Percentiles rank a stretch among this genome's conserved stretches.
Conservation (phyloP, 2,797 vertebrate species). For the Liparis tanakae region DNA sequence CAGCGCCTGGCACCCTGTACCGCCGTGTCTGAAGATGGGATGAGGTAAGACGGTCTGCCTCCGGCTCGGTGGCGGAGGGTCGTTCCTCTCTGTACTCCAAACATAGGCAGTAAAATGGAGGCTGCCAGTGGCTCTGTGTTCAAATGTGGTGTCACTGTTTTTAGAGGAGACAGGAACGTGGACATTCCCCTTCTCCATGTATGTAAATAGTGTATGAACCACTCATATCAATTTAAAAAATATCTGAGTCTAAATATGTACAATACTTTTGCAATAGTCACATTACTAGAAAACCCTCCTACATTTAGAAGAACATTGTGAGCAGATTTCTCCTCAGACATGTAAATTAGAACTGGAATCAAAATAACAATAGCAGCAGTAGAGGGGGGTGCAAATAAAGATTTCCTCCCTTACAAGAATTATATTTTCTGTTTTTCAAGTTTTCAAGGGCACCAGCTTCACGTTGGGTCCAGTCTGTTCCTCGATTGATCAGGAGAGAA, state of each 20-base stretch:
- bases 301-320: constrained; percentile 52
- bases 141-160: constrained; percentile 46
- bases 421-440: constrained; percentile 64
- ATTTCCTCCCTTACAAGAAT: constrained; percentile 56
- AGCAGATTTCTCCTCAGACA: constrained; percentile 42
- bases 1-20: constrained; percentile 37
- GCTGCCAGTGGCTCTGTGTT: constrained; percentile 65
- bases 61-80: constrained; percentile 39
- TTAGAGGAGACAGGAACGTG: constrained; percentile 23
- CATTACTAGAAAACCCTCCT: constrained; percentile 14
- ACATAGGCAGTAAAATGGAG: constrained; percentile 56
- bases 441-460: constrained; percentile 65
- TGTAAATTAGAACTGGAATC: constrained; percentile 49
- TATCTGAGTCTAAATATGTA: constrained; percentile 66
- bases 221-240: constrained; percentile 61
- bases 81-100: constrained; percentile 34
- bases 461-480: constrained; percentile 53
- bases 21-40: constrained; percentile 13
- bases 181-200: constrained; percentile 2
- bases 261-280: constrained; percentile 51
- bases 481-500: constrained; percentile 26
- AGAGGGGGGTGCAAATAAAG: constrained; percentile 62
- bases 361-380: constrained; percentile 70
- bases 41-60: constrained; percentile 29
- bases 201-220: constrained; percentile 47